Percentiles rank a stretch among this genome's conserved stretches.
Conservation (phyloP, 2,113 vertebrate genomes). For the Tupaia chinensis region DNA sequence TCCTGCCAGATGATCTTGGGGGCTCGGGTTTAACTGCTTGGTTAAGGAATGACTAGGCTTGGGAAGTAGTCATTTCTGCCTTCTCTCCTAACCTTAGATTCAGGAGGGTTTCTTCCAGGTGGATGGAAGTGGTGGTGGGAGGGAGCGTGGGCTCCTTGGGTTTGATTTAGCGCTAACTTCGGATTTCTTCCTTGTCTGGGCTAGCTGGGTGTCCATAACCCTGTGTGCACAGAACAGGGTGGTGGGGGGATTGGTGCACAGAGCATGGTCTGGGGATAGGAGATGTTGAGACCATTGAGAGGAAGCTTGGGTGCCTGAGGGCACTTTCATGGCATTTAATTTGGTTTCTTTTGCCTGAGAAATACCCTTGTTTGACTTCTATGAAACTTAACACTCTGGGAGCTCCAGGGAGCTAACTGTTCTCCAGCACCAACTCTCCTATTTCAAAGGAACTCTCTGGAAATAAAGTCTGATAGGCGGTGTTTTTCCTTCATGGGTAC, state of each 20-base stretch:
- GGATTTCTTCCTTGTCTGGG: background rate
- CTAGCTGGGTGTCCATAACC: rapidly evolving
- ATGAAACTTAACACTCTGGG: too few species aligned
- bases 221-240: background rate
- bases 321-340: background rate
- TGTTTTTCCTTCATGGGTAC: too few species aligned
- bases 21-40: background rate
- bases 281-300: background rate
- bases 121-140: background rate
- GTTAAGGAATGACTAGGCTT: background rate
- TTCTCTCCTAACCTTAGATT: background rate
- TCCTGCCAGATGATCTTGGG: slow-evolving; percentile 65
- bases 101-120: background rate
- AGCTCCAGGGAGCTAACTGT: too few species aligned
- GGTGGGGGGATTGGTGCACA: background rate
- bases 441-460: too few species aligned
- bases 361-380: background rate
- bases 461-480: too few species aligned
- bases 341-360: background rate
- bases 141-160: background rate
- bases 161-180: background rate
- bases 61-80: background rate
- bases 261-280: background rate
- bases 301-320: too few species aligned
- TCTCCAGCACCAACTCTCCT: too few species aligned